Percentiles rank a stretch among this genome's conserved stretches.
Conservation (phyloP, 2,113 vertebrate genomes). For the Nesogale talazaci region DNA sequence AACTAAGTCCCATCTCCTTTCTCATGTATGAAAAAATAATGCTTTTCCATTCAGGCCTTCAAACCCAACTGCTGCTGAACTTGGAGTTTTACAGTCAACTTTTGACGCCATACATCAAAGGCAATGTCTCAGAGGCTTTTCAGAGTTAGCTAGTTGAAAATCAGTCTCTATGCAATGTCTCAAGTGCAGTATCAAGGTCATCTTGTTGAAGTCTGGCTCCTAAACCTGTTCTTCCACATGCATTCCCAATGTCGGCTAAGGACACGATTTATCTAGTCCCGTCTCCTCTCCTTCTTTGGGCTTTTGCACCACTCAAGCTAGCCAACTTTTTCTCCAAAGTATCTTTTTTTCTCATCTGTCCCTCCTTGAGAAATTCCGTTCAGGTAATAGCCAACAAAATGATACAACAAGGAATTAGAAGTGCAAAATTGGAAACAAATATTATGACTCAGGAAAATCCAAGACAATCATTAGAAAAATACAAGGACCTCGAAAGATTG, state of each 20-base stretch:
- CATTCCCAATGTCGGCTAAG: not conserved
- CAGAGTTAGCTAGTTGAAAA: not conserved
- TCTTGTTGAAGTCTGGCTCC: not conserved
- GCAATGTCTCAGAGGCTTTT: not conserved
- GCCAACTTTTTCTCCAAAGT: not conserved
- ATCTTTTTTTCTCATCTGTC: not conserved
- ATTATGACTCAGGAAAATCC: no score
- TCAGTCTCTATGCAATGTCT: not conserved
- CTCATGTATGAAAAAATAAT: no score
- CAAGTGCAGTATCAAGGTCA: not conserved
- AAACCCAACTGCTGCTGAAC: not conserved
- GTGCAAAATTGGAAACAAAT: no score
- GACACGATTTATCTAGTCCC: not conserved
- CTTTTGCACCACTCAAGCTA: not conserved
- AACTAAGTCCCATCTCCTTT: no score
- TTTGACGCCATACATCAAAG: not conserved
- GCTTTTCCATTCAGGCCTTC: not conserved
- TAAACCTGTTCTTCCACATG: not conserved
- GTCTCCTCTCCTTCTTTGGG: not conserved
- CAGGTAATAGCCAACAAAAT: no score
- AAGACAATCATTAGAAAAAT: no score
- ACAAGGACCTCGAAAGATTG: no score
- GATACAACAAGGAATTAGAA: no score
- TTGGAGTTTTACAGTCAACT: not conserved
- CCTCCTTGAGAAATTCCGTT: not conserved